Conservation (phyloP, 2,888 invertebrate species). For the Heliconius ethilla region DNA sequence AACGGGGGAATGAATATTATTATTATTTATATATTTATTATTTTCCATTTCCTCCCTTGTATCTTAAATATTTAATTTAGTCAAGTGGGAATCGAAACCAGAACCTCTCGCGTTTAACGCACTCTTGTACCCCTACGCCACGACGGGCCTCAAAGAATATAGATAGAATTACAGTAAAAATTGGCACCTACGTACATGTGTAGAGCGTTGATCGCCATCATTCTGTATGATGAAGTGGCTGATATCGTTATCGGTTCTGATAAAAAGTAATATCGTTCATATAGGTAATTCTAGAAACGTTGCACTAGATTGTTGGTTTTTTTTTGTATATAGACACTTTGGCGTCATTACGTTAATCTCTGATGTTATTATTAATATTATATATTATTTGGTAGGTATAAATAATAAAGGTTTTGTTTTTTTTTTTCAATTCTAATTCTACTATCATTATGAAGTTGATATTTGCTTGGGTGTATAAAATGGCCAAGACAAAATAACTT, state of each 20-base stretch:
- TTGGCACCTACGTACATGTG: neutral
- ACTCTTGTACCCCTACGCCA: too few species aligned
- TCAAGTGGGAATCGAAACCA: too few species aligned
- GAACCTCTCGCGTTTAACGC: too few species aligned
- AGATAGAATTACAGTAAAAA: neutral
- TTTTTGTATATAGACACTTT: neutral
- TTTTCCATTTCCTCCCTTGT: too few species aligned
- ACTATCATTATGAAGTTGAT: too few species aligned
- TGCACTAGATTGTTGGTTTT: neutral
- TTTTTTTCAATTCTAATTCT: too few species aligned
- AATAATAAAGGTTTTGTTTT: too few species aligned
- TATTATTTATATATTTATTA: too few species aligned
- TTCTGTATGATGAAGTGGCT: slow-evolving; percentile 12
- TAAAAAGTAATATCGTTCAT: slow-evolving; percentile 26
- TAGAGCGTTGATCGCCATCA: slow-evolving; percentile 10
- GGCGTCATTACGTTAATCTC: slow-evolving; percentile 4
- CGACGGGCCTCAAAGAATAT: neutral
- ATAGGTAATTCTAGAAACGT: slow-evolving; percentile 13
- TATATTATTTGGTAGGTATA: neutral
- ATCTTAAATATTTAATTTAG: too few species aligned
- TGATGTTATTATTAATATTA: neutral
- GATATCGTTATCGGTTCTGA: slow-evolving; percentile 25
- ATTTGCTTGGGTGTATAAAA: too few species aligned
- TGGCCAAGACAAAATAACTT: too few species aligned
- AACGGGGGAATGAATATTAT: too few species aligned